These are phyloP conservation scores for Sphenodon punctatus DNA, from an alignment of 2,797 vertebrate species.

Conservation along the genomic window DNA sequence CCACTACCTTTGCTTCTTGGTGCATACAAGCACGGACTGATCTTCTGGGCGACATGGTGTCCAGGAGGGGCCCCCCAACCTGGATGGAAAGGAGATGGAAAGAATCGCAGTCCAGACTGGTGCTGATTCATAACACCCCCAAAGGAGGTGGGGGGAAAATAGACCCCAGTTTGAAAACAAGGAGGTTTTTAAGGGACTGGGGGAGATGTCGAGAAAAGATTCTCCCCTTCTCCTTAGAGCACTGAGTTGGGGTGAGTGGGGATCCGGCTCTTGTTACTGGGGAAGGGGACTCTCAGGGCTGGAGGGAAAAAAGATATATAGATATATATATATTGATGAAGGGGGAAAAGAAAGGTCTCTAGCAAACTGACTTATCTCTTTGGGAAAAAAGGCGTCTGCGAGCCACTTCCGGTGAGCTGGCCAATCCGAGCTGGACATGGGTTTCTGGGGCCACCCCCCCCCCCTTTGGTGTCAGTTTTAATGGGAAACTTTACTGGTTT, in stretches of 20 bases:
- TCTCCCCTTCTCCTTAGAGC: background rate
- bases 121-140: background rate
- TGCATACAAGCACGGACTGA: background rate
- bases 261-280: no score
- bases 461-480: background rate
- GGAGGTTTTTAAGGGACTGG: background rate
- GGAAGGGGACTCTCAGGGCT: background rate
- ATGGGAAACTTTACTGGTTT: constrained; percentile 26
- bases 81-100: background rate
- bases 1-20: background rate
- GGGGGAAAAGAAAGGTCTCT: background rate
- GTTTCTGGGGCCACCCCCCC: constrained; percentile 2
- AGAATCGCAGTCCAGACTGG: background rate
- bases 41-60: background rate
- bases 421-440: constrained; percentile 7
- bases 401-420: background rate
- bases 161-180: background rate
- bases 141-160: no score
- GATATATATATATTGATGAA: background rate
- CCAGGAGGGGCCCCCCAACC: background rate
- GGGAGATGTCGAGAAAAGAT: background rate
- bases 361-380: constrained; percentile 32
- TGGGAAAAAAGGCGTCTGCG: constrained; percentile 17
- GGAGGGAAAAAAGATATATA: no score
- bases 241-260: no score